phyloP scores from a whole-genome alignment of 2,888 invertebrate species.

The Piscicola geometra region DNA sequence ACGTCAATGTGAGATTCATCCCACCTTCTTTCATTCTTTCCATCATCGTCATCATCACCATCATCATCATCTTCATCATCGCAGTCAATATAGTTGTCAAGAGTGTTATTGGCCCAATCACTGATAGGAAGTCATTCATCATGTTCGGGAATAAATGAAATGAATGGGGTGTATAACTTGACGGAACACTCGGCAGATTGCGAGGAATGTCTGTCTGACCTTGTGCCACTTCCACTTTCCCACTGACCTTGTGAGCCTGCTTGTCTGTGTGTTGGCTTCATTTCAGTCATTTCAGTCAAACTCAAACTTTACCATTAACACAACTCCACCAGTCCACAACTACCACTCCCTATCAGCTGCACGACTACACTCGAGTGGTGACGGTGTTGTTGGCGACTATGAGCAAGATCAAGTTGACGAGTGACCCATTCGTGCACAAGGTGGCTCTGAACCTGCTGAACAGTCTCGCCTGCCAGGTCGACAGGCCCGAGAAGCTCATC shows the following conservation, averaged over 20 bases:
- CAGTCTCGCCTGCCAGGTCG: conserved; percentile 91
- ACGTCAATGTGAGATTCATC: conserved; percentile 64
- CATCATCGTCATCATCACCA: background rate
- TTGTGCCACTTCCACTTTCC: conserved; percentile 92
- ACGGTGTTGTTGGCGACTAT: conserved; percentile 76
- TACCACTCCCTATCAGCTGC: conserved; percentile 65
- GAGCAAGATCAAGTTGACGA: conserved; percentile 57
- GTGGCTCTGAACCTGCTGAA: conserved; percentile 91
- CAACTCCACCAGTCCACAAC: too few relatives aligned
- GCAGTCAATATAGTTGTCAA: too few relatives aligned
- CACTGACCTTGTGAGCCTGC: conserved; percentile 67
- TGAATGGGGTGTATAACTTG: too few relatives aligned
- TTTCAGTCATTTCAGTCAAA: too few relatives aligned
- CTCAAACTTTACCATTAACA: too few relatives aligned
- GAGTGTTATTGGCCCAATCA: background rate
- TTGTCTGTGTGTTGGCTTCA: too few relatives aligned
- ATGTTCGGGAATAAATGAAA: too few relatives aligned
- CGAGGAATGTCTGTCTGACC: conserved; percentile 90
- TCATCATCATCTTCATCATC: background rate
- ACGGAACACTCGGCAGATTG: too few relatives aligned
- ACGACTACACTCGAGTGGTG: conserved; percentile 81
- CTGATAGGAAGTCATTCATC: too few relatives aligned
- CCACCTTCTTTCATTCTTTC: background rate
- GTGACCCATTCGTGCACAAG: conserved; percentile 76
- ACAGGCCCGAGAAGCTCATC: conserved; percentile 82